A percentile compares a stretch with the other conserved stretches of the same genome.
Evolutionary conservation across 2,797 vertebrate genomes (phyloP).

Genomic region (Typhlichthys subterraneus): DNA sequence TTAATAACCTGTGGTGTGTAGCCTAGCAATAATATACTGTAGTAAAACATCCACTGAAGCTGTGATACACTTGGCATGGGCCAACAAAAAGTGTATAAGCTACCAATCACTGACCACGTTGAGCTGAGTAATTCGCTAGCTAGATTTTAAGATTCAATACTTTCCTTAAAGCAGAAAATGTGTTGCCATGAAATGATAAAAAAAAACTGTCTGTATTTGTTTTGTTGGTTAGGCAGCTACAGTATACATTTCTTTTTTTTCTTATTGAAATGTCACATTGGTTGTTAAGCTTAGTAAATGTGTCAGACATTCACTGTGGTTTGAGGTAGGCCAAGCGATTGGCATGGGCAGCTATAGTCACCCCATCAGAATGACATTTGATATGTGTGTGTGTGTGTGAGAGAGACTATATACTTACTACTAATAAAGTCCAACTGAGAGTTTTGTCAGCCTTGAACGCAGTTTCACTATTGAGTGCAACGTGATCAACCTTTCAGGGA

Average conservation of each 20-base stretch:
- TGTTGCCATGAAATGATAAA: too few species aligned
- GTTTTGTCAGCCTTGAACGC: conserved; percentile 40
- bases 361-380: conserved; percentile 66
- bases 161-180: too few species aligned
- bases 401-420: conserved; percentile 33
- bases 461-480: conserved; percentile 51
- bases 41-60: neutral
- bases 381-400: conserved; percentile 39
- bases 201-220: too few species aligned
- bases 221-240: too few species aligned
- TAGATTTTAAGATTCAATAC: too few species aligned
- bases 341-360: conserved; percentile 43
- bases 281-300: conserved; percentile 44
- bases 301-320: conserved; percentile 62
- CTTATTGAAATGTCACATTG: conserved; percentile 43
- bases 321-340: conserved; percentile 32
- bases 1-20: too few species aligned
- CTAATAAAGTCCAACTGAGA: conserved; percentile 56
- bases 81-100: too few species aligned
- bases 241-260: conserved; percentile 27
- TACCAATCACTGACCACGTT: too few species aligned
- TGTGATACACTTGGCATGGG: conserved; percentile 14
- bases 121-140: conserved; percentile 8
- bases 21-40: neutral
- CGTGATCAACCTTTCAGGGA: conserved; percentile 44